Percentiles rank a stretch among this genome's conserved stretches.
These are phyloP conservation scores for Bufo bufo DNA, from an alignment of 2,113 vertebrate species.

Conservation along the genomic window DNA sequence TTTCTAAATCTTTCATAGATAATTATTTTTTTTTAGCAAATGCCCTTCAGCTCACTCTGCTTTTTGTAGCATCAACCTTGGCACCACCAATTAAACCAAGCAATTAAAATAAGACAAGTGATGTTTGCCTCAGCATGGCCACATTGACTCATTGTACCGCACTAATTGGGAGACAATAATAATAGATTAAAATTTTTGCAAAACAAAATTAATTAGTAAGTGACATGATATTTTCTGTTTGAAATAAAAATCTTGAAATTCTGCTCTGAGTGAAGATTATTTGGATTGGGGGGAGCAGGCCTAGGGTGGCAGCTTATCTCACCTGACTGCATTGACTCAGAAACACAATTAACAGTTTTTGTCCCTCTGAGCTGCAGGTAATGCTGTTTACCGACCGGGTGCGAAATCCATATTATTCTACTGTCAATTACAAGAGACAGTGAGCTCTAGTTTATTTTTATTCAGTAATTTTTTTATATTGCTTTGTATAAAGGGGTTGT, in stretches of 20 bases:
- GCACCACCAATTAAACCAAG: background rate
- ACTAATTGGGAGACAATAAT: constrained; percentile 40
- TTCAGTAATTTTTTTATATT: background rate
- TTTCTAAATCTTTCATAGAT: background rate
- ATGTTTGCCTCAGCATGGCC: background rate
- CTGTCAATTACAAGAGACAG: background rate
- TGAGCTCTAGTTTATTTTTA: background rate
- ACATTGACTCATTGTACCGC: background rate
- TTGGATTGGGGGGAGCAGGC: background rate
- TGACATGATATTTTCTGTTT: constrained; percentile 3
- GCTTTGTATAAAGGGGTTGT: background rate
- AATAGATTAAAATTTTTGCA: background rate
- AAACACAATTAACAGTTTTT: constrained; percentile 26
- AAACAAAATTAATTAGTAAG: constrained; percentile 18
- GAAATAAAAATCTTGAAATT: background rate
- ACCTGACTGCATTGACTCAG: background rate
- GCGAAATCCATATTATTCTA: background rate
- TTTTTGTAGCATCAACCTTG: background rate
- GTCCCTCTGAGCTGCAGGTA: background rate
- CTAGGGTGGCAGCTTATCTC: background rate
- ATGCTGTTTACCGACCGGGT: background rate
- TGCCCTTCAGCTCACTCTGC: background rate
- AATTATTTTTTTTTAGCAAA: background rate
- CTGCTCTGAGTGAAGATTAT: background rate
- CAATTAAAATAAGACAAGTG: constrained; percentile 1